Base-by-base conservation (phyloP, 2,888 invertebrate species). In the Athetis lepigone region DNA sequence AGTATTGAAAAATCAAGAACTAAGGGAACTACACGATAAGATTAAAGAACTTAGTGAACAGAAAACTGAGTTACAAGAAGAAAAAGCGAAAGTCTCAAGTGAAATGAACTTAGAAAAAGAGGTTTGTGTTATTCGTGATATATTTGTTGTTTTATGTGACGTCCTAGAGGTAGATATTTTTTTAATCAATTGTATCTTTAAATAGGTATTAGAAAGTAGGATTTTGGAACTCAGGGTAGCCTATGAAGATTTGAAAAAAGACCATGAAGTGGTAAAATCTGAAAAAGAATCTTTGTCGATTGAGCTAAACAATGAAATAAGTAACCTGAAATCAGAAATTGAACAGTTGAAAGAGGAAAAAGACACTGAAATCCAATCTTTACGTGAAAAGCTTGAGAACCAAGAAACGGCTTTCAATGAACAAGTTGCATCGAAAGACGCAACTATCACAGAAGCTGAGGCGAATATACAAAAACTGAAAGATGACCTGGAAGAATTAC, bases 171-270 rank as follows among this genome's bases (percentile, higher is more conserved):
- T 56, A 58, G 36, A 49, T 47, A 42, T 7, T 0, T 16, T 65
- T 59, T 79, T 73, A 65, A 72, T 81, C 49, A 61, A 23, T 68
- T 75, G 69, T 82, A 56, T 86, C 55, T 86, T 89, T 88, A 72
- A 62, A 55, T 89, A 92, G 92, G 90, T 88, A 46, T 85, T 88
- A 67, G 85, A 90, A 82, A 83, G 71, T 51, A 84, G 82, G 72
- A 64, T 89, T 50, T 68, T 78, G 54, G 85, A 88, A 56, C 67
- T 90, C 45, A 83, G 85, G 63, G 80, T 82, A 21, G 66, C 70
- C 21, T 61, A 84, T 45, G 65, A 80, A 54, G 79, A 77, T 51
- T 62, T 87, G 29, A 74, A 64, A 27, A 66, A 54, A 39, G 84
- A 88, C 46, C 80, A 81, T 57, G 79, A 86, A 25, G 66, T 62